A percentile compares a stretch with the other conserved stretches of the same genome.
phyloP scores from a whole-genome alignment of 1,140 invertebrate genomes.

The Helicoverpa zea region DNA sequence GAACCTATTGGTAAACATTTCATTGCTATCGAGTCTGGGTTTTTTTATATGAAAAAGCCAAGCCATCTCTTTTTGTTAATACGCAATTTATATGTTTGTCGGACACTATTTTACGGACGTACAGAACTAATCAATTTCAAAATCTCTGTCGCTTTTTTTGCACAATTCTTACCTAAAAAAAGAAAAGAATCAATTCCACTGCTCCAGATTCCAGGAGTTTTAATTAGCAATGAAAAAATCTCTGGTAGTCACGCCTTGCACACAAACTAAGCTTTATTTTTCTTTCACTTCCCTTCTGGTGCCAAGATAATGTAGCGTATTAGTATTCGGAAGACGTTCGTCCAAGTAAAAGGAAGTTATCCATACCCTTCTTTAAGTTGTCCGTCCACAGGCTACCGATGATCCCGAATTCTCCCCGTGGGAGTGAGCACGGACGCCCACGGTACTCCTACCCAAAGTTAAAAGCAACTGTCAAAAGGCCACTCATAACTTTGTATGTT shows the following conservation, averaged over 20 bases:
- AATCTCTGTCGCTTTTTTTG: not conserved
- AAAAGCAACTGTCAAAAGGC: conserved; percentile 15
- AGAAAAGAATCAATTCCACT: conserved; percentile 49
- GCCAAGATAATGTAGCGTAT: conserved; percentile 56
- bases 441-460: not conserved
- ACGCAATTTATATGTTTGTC: too few species aligned
- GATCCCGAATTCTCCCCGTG: conserved; percentile 41
- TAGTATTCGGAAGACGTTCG: conserved; percentile 57
- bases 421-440: not conserved
- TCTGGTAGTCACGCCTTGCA: conserved; percentile 37
- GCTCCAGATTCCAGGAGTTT: conserved; percentile 52
- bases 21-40: too few species aligned
- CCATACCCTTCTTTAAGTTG: conserved; percentile 50
- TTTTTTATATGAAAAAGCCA: too few species aligned
- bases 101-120: too few species aligned
- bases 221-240: conserved; percentile 61
- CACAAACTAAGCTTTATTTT: conserved; percentile 55
- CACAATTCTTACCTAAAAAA: conserved; percentile 22
- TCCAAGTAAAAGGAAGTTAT: conserved; percentile 49
- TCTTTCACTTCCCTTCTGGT: conserved; percentile 52
- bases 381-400: conserved; percentile 39
- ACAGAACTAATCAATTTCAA: too few species aligned
- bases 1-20: too few species aligned
- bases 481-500: conserved; percentile 27
- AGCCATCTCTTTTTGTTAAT: too few species aligned